Percentiles rank a stretch among this genome's conserved stretches.
phyloP scores from a whole-genome alignment of 2,113 vertebrate species.

The Phalacrocorax brasilianus region DNA sequence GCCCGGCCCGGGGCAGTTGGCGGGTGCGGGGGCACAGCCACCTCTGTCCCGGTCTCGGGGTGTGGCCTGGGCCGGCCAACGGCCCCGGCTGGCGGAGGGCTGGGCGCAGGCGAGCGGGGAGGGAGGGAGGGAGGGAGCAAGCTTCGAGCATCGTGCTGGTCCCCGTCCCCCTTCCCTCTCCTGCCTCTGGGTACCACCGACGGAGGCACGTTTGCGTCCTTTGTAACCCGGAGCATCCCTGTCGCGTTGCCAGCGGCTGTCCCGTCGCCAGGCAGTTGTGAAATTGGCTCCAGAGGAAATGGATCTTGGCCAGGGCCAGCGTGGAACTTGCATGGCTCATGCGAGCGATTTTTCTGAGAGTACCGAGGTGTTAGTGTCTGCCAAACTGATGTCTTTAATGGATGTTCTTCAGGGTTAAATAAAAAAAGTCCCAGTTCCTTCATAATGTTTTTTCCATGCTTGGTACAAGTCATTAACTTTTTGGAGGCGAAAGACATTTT shows the following conservation, averaged over 20 bases:
- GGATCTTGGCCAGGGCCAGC: background rate
- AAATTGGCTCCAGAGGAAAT: background rate
- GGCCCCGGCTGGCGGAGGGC: background rate
- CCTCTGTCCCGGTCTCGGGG: background rate
- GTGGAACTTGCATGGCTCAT: background rate
- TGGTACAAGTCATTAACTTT: background rate
- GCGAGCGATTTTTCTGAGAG: background rate
- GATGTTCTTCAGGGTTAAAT: background rate
- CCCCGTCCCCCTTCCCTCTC: background rate
- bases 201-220: rapidly evolving
- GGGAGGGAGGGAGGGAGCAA: background rate
- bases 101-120: rapidly evolving
- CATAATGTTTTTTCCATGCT: background rate
- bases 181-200: too few species aligned
- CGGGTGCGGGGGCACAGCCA: background rate
- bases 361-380: background rate
- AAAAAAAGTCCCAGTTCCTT: background rate
- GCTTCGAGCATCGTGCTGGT: rapidly evolving
- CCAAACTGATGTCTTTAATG: background rate
- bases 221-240: background rate
- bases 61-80: background rate
- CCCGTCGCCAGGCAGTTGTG: background rate
- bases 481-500: background rate
- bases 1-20: background rate
- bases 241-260: background rate